Percentiles rank a stretch among this genome's conserved stretches.
phyloP scores from a whole-genome alignment of 2,888 invertebrate genomes.

The Helicoverpa assulta region DNA sequence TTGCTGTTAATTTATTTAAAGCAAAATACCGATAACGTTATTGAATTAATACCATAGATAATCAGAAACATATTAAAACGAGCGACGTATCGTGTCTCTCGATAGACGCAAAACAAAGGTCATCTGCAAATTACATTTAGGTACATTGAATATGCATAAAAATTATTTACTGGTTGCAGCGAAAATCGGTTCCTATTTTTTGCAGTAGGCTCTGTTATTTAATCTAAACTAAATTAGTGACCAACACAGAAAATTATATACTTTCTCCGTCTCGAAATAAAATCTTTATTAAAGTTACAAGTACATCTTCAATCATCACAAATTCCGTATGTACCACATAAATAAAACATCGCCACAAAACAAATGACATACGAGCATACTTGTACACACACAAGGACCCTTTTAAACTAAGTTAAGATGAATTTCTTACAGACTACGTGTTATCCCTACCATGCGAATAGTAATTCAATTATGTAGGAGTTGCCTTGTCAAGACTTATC shows the following conservation, averaged over 20 bases:
- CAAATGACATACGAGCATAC: background rate
- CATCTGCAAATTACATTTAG: background rate
- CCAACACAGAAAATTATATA: too few species aligned
- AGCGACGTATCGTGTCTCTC: background rate
- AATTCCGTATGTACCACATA: background rate
- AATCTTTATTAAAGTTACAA: background rate
- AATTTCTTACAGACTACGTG: constrained; percentile 38
- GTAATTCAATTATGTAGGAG: constrained; percentile 52
- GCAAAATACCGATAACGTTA: too few species aligned
- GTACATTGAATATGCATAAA: background rate
- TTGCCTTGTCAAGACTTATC: constrained; percentile 31
- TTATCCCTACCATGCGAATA: constrained; percentile 40
- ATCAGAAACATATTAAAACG: background rate
- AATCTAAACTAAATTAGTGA: too few species aligned
- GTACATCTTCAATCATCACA: background rate
- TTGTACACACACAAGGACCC: constrained; percentile 8
- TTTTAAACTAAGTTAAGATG: constrained; percentile 45
- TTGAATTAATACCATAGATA: too few species aligned
- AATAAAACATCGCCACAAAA: constrained; percentile 4
- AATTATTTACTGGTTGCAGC: background rate
- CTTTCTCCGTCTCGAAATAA: too few species aligned
- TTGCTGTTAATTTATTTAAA: too few species aligned
- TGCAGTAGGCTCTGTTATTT: too few species aligned
- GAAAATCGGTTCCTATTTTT: too few species aligned
- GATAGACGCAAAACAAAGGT: background rate